A percentile compares a stretch with the other conserved stretches of the same genome.
Evolutionary conservation across 2,888 invertebrate species (phyloP).

Genomic region (Rhingia campestris): DNA sequence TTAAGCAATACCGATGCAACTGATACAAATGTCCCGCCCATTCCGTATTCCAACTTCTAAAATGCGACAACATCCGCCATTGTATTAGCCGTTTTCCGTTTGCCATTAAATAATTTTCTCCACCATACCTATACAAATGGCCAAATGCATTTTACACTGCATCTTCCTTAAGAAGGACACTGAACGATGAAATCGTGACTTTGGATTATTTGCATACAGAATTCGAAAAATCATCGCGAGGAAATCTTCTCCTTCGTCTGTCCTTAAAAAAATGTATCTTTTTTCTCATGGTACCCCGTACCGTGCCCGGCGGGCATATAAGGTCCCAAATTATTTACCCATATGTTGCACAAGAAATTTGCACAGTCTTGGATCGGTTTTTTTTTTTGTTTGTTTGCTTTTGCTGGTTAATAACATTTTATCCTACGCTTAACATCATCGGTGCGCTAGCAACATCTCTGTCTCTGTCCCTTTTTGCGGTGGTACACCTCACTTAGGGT

Average conservation of each 20-base stretch:
- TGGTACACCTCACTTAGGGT: conserved; percentile 50
- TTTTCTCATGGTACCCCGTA: conserved; percentile 30
- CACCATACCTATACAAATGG: conserved; percentile 30
- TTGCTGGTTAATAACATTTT: conserved; percentile 72
- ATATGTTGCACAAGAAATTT: conserved; percentile 61
- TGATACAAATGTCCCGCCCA: conserved; percentile 18
- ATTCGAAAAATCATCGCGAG: conserved; percentile 73
- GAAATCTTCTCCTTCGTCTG: conserved; percentile 63
- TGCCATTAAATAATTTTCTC: conserved; percentile 69
- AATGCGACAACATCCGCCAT: conserved; percentile 42
- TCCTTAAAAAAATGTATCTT: conserved; percentile 55
- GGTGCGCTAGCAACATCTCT: conserved; percentile 59
- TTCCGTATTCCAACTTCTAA: conserved; percentile 23
- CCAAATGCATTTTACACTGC: conserved; percentile 51
- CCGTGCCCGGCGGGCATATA: conserved; percentile 2
- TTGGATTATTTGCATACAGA: conserved; percentile 72
- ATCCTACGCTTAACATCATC: conserved; percentile 73
- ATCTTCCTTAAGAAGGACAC: conserved; percentile 58
- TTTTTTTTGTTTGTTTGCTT: conserved; percentile 34
- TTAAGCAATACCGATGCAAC: background rate
- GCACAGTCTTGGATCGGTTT: conserved; percentile 33
- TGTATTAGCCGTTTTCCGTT: conserved; percentile 53
- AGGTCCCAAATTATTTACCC: conserved; percentile 73
- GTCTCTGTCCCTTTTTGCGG: conserved; percentile 2
- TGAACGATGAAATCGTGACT: conserved; percentile 73